These are phyloP conservation scores for Clepsis dumicolana DNA, from an alignment of 2,888 invertebrate species.

Conservation along the genomic window DNA sequence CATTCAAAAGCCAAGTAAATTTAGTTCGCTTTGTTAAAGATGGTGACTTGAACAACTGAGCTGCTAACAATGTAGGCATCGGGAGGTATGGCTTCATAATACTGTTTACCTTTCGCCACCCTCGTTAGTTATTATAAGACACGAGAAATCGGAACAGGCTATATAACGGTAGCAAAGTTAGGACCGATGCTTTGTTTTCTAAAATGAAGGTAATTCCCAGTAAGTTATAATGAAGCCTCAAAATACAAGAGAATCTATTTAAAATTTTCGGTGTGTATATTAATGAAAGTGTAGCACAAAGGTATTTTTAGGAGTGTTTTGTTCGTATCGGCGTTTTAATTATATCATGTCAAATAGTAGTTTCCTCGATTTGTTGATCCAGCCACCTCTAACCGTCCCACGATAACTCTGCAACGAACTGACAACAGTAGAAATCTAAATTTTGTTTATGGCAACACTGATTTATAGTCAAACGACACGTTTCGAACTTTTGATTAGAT, in stretches of 20 bases:
- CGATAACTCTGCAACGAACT: too few relatives aligned
- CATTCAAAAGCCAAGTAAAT: constrained; percentile 14
- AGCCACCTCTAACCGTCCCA: too few relatives aligned
- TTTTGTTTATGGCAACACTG: too few relatives aligned
- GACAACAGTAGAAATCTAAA: too few relatives aligned
- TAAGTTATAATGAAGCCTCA: constrained; percentile 21
- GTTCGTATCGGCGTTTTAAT: too few relatives aligned
- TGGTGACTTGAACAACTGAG: constrained; percentile 19
- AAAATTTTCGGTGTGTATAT: background rate
- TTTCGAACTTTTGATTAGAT: too few relatives aligned
- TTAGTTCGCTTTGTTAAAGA: constrained; percentile 36
- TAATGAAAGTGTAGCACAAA: too few relatives aligned
- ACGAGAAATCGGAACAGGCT: constrained; percentile 20
- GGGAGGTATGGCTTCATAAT: constrained; percentile 19
- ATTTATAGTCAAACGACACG: too few relatives aligned
- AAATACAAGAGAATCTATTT: background rate
- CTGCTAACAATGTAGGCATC: constrained; percentile 26
- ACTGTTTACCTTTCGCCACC: constrained; percentile 39
- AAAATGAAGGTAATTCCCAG: constrained; percentile 20
- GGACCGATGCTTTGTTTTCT: constrained; percentile 25
- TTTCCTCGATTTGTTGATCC: too few relatives aligned
- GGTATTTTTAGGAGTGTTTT: background rate
- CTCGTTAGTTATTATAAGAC: constrained; percentile 36
- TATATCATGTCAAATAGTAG: too few relatives aligned
- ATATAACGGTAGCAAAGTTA: constrained; percentile 16